phyloP scores from a whole-genome alignment of 2,888 invertebrate genomes.

The Hyalella azteca region DNA sequence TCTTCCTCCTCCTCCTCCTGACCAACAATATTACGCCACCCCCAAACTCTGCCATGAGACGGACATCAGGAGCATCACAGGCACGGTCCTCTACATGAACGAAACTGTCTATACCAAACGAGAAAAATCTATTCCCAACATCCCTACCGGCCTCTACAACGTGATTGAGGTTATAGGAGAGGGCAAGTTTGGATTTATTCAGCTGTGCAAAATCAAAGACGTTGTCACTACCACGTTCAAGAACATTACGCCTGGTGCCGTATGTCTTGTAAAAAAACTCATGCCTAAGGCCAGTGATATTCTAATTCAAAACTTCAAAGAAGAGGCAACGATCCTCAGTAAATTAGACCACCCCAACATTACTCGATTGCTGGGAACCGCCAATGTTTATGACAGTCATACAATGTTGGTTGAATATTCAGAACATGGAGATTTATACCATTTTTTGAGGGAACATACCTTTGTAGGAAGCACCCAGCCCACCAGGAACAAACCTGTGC shows the following conservation, averaged over 20 bases:
- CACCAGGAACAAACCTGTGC: constrained; percentile 25
- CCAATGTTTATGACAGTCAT: constrained; percentile 63
- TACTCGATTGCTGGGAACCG: constrained; percentile 64
- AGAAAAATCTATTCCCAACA: constrained; percentile 39
- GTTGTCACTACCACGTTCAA: neutral
- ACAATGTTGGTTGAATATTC: constrained; percentile 67
- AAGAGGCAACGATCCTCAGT: constrained; percentile 66
- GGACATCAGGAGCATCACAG: constrained; percentile 52
- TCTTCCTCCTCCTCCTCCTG: constrained; percentile 51
- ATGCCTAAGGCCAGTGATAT: constrained; percentile 28
- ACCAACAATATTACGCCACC: constrained; percentile 51
- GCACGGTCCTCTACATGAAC: constrained; percentile 43
- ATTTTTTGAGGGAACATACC: constrained; percentile 64
- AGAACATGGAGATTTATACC: constrained; percentile 66
- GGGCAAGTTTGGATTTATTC: constrained; percentile 50
- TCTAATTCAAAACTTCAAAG: constrained; percentile 64
- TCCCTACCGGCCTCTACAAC: constrained; percentile 23
- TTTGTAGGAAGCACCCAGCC: constrained; percentile 33
- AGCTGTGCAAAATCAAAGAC: constrained; percentile 44
- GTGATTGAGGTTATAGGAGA: constrained; percentile 56
- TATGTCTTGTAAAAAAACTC: constrained; percentile 43
- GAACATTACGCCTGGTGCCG: constrained; percentile 26
- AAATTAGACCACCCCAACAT: constrained; percentile 65
- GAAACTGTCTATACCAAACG: constrained; percentile 22
- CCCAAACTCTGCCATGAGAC: constrained; percentile 44